Evolutionary conservation across 2,888 invertebrate species (phyloP).

Genomic region (Heliconius cydno): DNA sequence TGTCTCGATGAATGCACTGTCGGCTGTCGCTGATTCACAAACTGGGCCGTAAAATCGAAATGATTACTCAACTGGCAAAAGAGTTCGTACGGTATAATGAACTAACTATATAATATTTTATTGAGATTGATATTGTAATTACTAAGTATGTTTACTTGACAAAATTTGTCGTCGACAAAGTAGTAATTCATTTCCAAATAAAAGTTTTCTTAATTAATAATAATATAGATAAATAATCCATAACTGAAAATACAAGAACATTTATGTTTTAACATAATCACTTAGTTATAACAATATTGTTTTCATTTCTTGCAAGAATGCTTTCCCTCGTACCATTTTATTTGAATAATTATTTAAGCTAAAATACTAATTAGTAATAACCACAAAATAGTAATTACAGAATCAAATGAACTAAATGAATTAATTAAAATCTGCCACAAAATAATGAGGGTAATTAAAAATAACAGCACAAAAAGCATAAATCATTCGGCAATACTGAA

Average conservation of each 20-base stretch:
- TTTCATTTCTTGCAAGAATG: too few relatives aligned
- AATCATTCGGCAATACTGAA: constrained; percentile 70
- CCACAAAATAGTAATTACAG: not conserved
- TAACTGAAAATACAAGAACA: too few relatives aligned
- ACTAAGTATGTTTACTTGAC: too few relatives aligned
- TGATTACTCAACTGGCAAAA: constrained; percentile 62
- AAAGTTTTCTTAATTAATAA: too few relatives aligned
- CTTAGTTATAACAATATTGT: too few relatives aligned
- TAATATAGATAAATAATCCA: too few relatives aligned
- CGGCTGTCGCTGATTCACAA: constrained; percentile 69
- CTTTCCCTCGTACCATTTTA: too few relatives aligned
- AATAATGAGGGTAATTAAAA: constrained; percentile 48
- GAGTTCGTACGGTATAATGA: constrained; percentile 55
- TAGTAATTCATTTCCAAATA: too few relatives aligned
- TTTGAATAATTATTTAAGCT: too few relatives aligned
- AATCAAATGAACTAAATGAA: not conserved
- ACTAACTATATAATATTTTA: constrained; percentile 40
- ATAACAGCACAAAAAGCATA: constrained; percentile 54
- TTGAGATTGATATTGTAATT: not conserved
- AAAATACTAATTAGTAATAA: not conserved
- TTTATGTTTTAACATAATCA: too few relatives aligned
- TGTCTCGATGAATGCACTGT: constrained; percentile 67
- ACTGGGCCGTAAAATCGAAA: constrained; percentile 67
- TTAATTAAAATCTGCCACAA: constrained; percentile 5
- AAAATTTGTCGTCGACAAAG: too few relatives aligned